Base-by-base conservation (phyloP, 2,888 invertebrate species). In the Drepana falcataria region DNA sequence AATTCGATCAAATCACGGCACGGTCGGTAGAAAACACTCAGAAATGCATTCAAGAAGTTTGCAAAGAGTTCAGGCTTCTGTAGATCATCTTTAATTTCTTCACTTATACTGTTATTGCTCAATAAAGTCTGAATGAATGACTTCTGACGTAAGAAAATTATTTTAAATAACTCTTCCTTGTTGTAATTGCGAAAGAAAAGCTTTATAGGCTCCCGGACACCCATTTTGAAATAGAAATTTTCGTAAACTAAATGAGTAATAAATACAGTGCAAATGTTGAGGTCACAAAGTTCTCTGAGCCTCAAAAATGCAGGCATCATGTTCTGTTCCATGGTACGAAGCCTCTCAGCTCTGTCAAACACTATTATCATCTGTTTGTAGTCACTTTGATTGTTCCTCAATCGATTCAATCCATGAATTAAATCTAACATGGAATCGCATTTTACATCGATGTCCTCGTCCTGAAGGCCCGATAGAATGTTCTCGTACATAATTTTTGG, bases 1-100 rank as follows among this genome's bases (percentile, higher is more conserved):
- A 98, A 90, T 83, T 98, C 98, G 35, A 94, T 94, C 52, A 98
- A 83, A 91, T 97, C 97, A 35, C 97, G 92, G 82, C 97, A 97
- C 37, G 95, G 95, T 70, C 95, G 92, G 73, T 95, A 95, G 83
- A 97, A 98, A 47, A 97, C 95, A 64, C 95, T 95, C 3, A 98
- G 87, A 77, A 97, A 95, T 51, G 96, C 92, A 80, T 94, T 95
- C 53, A 97, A 84, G 84, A 97, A 98, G 84, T 95, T 95, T 51
- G 91, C 91, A 81, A 96, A 98, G 72, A 97, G 93, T 60, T 92
- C 92, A 49, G 85, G 85, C 65, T 81, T 82, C 61, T 79, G 73
- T 52, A 91, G 73, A 66, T 88, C 87, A 48, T 60, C 58, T 68
- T 69, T 73, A 37, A 84, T 66, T 48, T 74, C 68, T 70, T 70